Evolutionary conservation across 2,797 vertebrate genomes (phyloP).

Genomic region (Luscinia luscinia): DNA sequence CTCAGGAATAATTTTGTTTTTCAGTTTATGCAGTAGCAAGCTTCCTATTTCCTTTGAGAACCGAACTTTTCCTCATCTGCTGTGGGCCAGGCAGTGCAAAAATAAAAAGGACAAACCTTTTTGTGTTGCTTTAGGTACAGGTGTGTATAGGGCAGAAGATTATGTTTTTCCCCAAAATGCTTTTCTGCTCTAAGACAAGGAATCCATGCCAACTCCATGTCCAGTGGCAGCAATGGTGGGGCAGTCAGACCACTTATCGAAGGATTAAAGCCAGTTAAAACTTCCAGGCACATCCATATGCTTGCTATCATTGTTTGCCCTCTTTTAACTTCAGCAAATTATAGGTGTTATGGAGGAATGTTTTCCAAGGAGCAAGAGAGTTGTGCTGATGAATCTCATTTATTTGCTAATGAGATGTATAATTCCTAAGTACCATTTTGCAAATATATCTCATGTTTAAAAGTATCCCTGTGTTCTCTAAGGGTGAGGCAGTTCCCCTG

Average conservation of each 20-base stretch:
- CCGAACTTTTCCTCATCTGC: background rate
- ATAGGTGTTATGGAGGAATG: background rate
- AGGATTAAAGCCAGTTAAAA: background rate
- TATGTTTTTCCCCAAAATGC: background rate
- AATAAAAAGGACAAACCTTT: background rate
- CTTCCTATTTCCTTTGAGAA: background rate
- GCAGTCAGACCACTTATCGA: background rate
- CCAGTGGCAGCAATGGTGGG: background rate
- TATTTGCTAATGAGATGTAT: slow-evolving; percentile 45
- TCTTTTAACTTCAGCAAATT: slow-evolving; percentile 30
- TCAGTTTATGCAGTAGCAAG: background rate
- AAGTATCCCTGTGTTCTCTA: background rate
- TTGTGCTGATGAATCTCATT: slow-evolving; percentile 16
- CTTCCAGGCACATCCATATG: background rate
- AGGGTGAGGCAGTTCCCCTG: background rate
- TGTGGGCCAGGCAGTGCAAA: background rate
- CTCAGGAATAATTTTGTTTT: background rate
- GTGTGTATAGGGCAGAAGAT: background rate
- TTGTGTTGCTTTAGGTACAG: background rate
- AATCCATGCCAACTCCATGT: background rate
- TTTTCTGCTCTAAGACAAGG: background rate
- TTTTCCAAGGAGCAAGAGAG: slow-evolving; percentile 3
- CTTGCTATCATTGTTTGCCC: background rate
- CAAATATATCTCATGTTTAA: slow-evolving; percentile 28
- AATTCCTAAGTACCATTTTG: slow-evolving; percentile 33